Percentiles rank a stretch among this genome's conserved stretches.
phyloP scores from a whole-genome alignment of 2,888 invertebrate genomes.

The Xestoiulus laeticollis region DNA sequence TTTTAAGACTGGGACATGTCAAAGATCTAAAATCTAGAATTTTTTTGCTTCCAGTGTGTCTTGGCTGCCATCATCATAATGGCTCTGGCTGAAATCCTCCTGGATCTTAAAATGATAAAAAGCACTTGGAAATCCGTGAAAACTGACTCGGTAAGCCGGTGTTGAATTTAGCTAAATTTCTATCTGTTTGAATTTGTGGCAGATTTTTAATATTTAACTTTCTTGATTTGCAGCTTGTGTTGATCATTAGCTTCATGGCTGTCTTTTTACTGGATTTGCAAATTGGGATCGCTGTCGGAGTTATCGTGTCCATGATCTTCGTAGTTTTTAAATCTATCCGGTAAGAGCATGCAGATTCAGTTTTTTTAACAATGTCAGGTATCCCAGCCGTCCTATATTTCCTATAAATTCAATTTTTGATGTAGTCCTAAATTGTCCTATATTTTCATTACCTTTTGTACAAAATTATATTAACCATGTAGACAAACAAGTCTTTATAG shows the following conservation, averaged over 20 bases:
- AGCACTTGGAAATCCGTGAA: slow-evolving; percentile 52
- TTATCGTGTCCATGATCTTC: slow-evolving; percentile 51
- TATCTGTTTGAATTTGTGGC: neutral
- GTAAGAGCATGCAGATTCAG: slow-evolving; percentile 5
- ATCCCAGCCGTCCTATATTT: too few species aligned
- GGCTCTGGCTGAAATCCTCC: slow-evolving; percentile 51
- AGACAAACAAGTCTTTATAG: too few species aligned
- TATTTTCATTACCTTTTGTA: too few species aligned
- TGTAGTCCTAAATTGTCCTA: too few species aligned
- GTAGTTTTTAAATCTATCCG: slow-evolving; percentile 50
- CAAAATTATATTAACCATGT: too few species aligned
- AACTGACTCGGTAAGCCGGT: slow-evolving; percentile 49
- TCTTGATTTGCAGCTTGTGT: slow-evolving; percentile 47
- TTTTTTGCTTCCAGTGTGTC: slow-evolving; percentile 41
- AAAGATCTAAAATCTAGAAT: neutral
- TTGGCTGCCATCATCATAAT: slow-evolving; percentile 51
- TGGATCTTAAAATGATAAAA: slow-evolving; percentile 52
- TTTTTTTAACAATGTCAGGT: neutral
- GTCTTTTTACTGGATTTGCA: slow-evolving; percentile 52
- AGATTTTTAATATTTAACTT: too few species aligned
- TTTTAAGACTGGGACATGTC: too few species aligned
- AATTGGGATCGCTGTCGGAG: slow-evolving; percentile 51
- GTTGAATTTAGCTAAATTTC: neutral
- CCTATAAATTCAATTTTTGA: too few species aligned
- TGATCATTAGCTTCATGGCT: slow-evolving; percentile 47